phyloP scores from a whole-genome alignment of 2,888 invertebrate genomes.

The Pyrocoelia pectoralis region DNA sequence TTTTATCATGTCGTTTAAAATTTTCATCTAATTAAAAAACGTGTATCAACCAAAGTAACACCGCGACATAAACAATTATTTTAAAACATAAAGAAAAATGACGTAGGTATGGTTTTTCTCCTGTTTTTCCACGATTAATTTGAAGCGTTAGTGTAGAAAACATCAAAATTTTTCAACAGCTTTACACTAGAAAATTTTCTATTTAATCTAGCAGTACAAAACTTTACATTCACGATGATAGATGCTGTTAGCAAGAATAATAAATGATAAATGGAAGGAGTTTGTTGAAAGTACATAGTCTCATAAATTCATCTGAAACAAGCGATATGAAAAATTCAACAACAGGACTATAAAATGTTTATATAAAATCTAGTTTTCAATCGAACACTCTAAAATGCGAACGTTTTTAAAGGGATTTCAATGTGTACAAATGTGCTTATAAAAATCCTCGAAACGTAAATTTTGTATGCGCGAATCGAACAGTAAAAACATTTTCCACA shows the following conservation, averaged over 20 bases:
- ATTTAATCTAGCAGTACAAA: background rate
- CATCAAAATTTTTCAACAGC: background rate
- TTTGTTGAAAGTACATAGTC: conserved; percentile 2
- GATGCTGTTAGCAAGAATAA: conserved; percentile 3
- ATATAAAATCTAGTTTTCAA: background rate
- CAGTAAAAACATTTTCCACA: background rate
- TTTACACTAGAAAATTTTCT: background rate
- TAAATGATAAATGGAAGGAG: conserved; percentile 5
- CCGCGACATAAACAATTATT: too few species aligned
- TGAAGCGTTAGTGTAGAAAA: background rate
- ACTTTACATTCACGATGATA: background rate
- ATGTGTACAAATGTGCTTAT: conserved; percentile 10
- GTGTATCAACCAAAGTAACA: too few species aligned
- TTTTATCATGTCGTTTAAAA: too few species aligned
- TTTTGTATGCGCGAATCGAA: conserved; percentile 4
- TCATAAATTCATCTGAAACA: conserved; percentile 7
- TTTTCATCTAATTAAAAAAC: too few species aligned
- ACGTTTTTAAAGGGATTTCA: background rate
- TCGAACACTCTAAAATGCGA: background rate
- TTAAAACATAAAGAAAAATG: too few species aligned
- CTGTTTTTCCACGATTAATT: too few species aligned
- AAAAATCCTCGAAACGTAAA: conserved; percentile 7
- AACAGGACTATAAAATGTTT: background rate
- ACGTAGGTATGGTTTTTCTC: too few species aligned
- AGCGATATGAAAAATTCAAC: conserved; percentile 3